A percentile compares a stretch with the other conserved stretches of the same genome.
These are phyloP conservation scores for Zapornia atra DNA, from an alignment of 2,113 vertebrate species.

Conservation along the genomic window DNA sequence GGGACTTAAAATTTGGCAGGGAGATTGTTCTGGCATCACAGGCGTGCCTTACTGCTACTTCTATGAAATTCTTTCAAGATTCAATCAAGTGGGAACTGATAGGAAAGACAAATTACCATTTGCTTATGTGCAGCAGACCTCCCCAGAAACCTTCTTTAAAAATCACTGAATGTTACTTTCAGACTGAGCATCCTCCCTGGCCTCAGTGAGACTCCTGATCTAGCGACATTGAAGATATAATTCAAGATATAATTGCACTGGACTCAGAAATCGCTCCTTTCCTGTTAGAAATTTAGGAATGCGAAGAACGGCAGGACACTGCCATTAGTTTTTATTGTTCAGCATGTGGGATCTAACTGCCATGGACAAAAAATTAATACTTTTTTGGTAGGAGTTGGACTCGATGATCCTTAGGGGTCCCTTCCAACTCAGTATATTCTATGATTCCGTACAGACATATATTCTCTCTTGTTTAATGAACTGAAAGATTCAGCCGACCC, in stretches of 20 bases:
- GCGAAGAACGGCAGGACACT: neutral
- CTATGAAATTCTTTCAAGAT: neutral
- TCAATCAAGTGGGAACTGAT: neutral
- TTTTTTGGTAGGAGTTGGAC: neutral
- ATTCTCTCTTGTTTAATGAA: neutral
- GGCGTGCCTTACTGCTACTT: neutral
- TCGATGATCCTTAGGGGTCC: too few species aligned
- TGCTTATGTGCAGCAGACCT: neutral
- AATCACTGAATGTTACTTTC: accelerated
- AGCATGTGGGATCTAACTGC: neutral
- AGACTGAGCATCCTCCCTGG: neutral
- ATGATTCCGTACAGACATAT: neutral
- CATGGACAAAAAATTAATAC: neutral
- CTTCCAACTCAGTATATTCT: too few species aligned
- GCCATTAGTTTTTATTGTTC: neutral
- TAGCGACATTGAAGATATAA: neutral
- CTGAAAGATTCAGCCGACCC: neutral
- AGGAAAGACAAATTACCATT: neutral
- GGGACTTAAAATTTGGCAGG: neutral
- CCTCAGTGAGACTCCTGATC: neutral
- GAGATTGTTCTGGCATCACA: neutral
- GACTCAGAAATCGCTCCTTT: neutral
- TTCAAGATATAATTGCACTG: neutral
- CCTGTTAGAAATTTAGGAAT: neutral
- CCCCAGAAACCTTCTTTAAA: neutral